phyloP scores from a whole-genome alignment of 1,140 invertebrate genomes.

The Bombus vancouverensis region DNA sequence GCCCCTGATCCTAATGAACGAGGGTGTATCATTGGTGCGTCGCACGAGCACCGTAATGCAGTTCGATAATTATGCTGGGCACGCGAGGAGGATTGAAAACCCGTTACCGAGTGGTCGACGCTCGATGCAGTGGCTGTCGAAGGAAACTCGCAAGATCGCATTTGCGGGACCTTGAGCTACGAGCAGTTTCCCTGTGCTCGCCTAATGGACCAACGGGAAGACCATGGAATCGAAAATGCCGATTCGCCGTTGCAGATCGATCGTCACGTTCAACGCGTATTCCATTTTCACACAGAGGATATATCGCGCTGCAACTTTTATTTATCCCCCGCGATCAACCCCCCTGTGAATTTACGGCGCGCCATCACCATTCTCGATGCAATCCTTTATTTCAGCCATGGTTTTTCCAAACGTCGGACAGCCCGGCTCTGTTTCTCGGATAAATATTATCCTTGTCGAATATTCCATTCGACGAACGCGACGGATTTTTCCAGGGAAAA shows the following conservation, averaged over 20 bases:
- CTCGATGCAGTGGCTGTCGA: not conserved
- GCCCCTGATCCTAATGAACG: too few species aligned
- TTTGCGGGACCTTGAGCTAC: not conserved
- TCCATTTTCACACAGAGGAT: conserved; percentile 6
- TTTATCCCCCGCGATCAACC: not conserved
- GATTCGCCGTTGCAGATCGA: not conserved
- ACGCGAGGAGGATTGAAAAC: conserved; percentile 61
- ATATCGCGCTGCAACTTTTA: conserved; percentile 2
- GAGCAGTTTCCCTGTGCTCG: conserved; percentile 1
- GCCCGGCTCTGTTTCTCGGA: conserved; percentile 6
- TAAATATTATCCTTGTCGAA: conserved; percentile 33
- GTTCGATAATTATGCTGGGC: too few species aligned
- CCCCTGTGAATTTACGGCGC: conserved; percentile 7
- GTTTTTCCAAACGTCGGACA: not conserved
- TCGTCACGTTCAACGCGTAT: not conserved
- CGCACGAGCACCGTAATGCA: too few species aligned
- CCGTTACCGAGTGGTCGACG: conserved; percentile 62
- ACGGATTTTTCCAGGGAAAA: not conserved
- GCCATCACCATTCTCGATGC: not conserved
- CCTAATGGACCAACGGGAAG: conserved; percentile 15
- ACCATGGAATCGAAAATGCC: not conserved
- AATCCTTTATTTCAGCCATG: conserved; percentile 15
- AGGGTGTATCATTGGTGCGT: too few species aligned
- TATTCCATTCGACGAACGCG: conserved; percentile 14
- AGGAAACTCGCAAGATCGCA: not conserved